Percentiles rank a stretch among this genome's conserved stretches.
Evolutionary conservation across 2,888 invertebrate species (phyloP).

Genomic region (Pammene fasciana): DNA sequence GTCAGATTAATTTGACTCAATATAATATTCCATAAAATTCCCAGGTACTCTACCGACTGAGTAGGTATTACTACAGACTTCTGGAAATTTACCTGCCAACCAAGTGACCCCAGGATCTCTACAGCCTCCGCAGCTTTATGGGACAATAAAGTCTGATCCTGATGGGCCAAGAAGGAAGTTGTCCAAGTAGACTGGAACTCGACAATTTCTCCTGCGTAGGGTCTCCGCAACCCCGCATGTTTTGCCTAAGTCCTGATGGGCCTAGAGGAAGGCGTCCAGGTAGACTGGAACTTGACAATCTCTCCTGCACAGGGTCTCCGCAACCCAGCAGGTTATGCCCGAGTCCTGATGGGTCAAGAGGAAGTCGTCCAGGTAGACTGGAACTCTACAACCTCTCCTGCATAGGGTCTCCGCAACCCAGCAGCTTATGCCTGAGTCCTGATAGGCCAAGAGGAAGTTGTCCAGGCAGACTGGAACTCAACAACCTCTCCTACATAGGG

Average conservation of each 20-base stretch:
- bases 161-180: conserved; percentile 34
- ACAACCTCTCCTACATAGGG: no score
- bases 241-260: no score
- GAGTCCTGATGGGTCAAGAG: conserved; percentile 31
- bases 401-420: no score
- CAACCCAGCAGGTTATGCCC: conserved; percentile 38
- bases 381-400: conserved; percentile 30
- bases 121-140: conserved; percentile 2
- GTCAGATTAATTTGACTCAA: neutral
- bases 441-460: conserved; percentile 35
- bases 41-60: conserved; percentile 9
- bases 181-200: conserved; percentile 36
- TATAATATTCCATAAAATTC: neutral
- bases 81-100: conserved; percentile 45
- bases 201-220: no score
- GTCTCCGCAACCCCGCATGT: no score
- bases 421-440: no score
- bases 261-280: conserved; percentile 37
- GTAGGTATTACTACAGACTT: neutral
- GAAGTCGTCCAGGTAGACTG: conserved; percentile 40
- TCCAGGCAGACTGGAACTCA: conserved; percentile 33
- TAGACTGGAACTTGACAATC: conserved; percentile 31
- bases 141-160: conserved; percentile 8
- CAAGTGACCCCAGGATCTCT: conserved; percentile 13
- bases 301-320: conserved; percentile 19